Evolutionary conservation across 2,888 invertebrate genomes (phyloP).

Genomic region (Leistus spinibarbis): DNA sequence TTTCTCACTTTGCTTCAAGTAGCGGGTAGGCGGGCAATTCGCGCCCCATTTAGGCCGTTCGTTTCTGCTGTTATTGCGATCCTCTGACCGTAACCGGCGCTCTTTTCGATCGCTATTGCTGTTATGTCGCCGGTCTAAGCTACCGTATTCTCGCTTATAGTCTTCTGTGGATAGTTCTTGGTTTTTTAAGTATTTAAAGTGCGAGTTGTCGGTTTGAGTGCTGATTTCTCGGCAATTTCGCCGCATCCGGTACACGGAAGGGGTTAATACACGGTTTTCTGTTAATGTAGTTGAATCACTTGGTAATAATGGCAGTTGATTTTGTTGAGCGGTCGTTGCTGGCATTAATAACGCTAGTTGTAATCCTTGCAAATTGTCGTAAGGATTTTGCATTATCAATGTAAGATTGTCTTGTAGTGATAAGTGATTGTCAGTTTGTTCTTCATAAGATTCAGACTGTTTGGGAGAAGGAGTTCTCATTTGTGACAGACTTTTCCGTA

Average conservation of each 20-base stretch:
- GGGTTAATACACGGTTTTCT: slow-evolving; percentile 63
- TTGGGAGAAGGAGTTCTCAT: not conserved
- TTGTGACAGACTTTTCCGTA: not conserved
- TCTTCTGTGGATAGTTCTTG: slow-evolving; percentile 48
- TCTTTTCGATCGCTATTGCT: slow-evolving; percentile 61
- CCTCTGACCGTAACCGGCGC: slow-evolving; percentile 61
- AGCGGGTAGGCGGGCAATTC: slow-evolving; percentile 78
- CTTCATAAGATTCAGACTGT: not conserved
- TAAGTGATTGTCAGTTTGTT: slow-evolving; percentile 11
- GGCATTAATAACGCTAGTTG: slow-evolving; percentile 68
- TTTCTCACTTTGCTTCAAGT: slow-evolving; percentile 88
- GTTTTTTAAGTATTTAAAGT: slow-evolving; percentile 45
- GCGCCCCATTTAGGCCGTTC: slow-evolving; percentile 78
- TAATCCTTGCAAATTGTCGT: slow-evolving; percentile 59
- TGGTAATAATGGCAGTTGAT: slow-evolving; percentile 47
- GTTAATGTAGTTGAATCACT: slow-evolving; percentile 49
- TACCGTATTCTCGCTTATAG: slow-evolving; percentile 52
- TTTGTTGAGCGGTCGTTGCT: slow-evolving; percentile 49
- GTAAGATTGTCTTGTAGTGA: slow-evolving; percentile 51
- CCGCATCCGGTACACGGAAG: slow-evolving; percentile 61
- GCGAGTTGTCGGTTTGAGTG: slow-evolving; percentile 68
- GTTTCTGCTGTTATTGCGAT: slow-evolving; percentile 61
- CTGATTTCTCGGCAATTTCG: slow-evolving; percentile 64
- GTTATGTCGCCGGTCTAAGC: slow-evolving; percentile 60
- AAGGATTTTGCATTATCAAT: slow-evolving; percentile 55